Conservation (phyloP, 2,888 invertebrate species). For the Pyrrhosoma nymphula region DNA sequence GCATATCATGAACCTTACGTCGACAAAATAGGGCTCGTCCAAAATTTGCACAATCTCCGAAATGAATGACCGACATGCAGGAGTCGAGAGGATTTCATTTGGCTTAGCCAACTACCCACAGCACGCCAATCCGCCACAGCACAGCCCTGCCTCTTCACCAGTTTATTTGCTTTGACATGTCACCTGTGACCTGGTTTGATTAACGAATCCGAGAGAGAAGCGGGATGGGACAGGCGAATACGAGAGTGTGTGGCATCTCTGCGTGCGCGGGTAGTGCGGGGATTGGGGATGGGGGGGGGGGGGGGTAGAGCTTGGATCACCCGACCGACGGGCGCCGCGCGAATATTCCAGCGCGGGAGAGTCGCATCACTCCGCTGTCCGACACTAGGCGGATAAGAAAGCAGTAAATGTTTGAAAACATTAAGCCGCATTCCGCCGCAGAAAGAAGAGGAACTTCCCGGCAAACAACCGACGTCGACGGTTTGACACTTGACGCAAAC, state of each 20-base stretch:
- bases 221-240: not conserved
- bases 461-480: not conserved
- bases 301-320: not conserved
- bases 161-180: constrained; percentile 26
- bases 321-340: not conserved
- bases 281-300: no score
- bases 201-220: not conserved
- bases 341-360: not conserved
- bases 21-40: not conserved
- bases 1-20: not conserved
- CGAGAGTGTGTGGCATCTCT: not conserved
- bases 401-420: not conserved
- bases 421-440: not conserved
- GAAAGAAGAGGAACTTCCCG: not conserved
- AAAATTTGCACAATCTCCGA: not conserved
- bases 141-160: not conserved
- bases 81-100: not conserved
- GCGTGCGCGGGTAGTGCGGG: no score
- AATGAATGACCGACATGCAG: not conserved
- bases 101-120: not conserved
- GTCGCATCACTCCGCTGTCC: not conserved
- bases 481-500: not conserved
- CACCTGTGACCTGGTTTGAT: constrained; percentile 36
- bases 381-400: not conserved
- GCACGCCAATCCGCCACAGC: not conserved